Evolutionary conservation across 2,113 vertebrate species (phyloP), one percentile per base, ranked within the genome.

Genomic region (Scartelaos histophorus): DNA sequence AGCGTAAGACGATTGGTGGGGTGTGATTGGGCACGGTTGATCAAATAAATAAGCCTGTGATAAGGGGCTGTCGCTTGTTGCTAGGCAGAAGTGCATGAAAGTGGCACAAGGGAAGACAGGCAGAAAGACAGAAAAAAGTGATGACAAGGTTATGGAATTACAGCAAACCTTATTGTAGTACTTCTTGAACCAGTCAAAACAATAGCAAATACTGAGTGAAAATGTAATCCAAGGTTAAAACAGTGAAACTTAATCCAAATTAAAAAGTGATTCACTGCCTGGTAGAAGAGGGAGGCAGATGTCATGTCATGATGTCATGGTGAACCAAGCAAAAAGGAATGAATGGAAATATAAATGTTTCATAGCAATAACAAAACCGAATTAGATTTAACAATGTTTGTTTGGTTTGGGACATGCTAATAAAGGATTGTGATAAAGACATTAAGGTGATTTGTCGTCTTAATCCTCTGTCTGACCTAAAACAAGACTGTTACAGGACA

Each of bases 21-120:
- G 68, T 66, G 15, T 56, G 85, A 87, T 74, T 73, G 67, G 49
- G 60, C 76, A 71, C 0, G 13, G 58, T 72, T 70, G 57, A 81
- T 75, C 22, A 78, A 80, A 75, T 69, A 83, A 82, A 83, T 71
- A 56, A 64, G 58, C 29, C 19, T 43, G 34, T 43, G 67, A 79
- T 81, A 73, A 82, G 74, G 29, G 12, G 65, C 57, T 24, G 78
- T 25, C 35, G 70, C 66, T 78, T 75, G 90, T 90, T 90, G 78
- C 88, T 65, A 85, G 73, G 90, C 74, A 88, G 79, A 70, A 35
- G 62, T 53, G 69, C 58, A 61, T 16, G 1, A 45, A 66, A 57
- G 38, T 62, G 74, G 43, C 47, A 47, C 5, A 13, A 60, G 10
- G 38, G 21, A 45, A 35, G 65, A 69, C 6, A 7, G 56, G 60